These are phyloP conservation scores for Porites rus DNA, from an alignment of 92 coral and sea anemone species.

Conservation along the genomic window DNA sequence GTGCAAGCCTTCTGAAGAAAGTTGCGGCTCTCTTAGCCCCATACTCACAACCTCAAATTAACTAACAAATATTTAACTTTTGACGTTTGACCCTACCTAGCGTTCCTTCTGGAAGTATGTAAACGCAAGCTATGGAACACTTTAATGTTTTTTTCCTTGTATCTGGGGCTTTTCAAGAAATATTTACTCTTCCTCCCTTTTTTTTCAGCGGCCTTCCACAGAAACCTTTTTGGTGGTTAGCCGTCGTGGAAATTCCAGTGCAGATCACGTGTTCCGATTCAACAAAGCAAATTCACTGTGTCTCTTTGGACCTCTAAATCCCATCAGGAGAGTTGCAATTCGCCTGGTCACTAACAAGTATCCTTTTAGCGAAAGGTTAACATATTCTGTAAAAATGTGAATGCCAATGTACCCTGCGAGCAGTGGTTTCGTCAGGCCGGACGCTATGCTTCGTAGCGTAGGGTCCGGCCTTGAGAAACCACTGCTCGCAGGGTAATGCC, in stretches of 20 bases:
- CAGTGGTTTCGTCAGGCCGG: no score
- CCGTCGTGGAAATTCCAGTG: slow-evolving; percentile 15
- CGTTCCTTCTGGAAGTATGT: no score
- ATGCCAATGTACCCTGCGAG: neutral
- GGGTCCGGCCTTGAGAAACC: no score
- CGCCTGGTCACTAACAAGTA: slow-evolving; percentile 79
- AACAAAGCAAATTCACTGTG: slow-evolving; percentile 73
- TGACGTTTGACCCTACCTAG: no score
- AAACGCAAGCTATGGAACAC: neutral
- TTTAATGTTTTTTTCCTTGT: no score
- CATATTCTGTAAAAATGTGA: neutral
- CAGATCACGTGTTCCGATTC: slow-evolving; percentile 84
- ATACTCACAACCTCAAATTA: no score
- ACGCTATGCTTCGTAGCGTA: no score
- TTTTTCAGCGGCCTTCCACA: slow-evolving; percentile 8
- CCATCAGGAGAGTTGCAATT: slow-evolving; percentile 73
- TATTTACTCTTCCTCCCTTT: no score
- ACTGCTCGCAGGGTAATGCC: no score
- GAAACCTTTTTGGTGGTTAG: slow-evolving; percentile 27
- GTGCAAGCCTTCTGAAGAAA: no score
- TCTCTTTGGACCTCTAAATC: slow-evolving; percentile 75
- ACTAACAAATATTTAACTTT: no score
- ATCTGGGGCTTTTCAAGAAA: neutral
- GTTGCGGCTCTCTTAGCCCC: no score
- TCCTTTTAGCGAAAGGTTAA: slow-evolving; percentile 50